These are phyloP conservation scores for Anas bahamensis DNA, from an alignment of 2,797 vertebrate genomes.

Conservation along the genomic window DNA sequence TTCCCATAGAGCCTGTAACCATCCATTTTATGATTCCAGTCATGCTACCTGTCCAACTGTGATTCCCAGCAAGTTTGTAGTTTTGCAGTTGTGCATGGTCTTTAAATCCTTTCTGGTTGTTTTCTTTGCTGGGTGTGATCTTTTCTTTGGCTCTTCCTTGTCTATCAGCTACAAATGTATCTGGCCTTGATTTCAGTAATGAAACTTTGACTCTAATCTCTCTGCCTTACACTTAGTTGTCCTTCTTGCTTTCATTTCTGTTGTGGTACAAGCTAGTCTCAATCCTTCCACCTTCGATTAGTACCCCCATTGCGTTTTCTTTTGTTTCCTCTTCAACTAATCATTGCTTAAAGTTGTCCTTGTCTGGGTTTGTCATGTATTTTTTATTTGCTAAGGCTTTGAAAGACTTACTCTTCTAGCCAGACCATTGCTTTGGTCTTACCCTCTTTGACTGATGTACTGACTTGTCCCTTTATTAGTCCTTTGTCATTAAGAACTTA, in stretches of 20 bases:
- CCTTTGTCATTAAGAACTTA: background rate
- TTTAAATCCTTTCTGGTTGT: background rate
- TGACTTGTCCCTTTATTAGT: background rate
- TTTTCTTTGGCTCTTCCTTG: background rate
- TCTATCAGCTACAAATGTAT: background rate
- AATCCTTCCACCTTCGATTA: background rate
- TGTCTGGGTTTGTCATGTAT: background rate
- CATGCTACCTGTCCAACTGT: background rate
- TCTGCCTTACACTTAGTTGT: background rate
- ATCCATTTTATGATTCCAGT: background rate
- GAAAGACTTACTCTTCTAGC: background rate
- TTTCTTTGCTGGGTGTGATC: background rate
- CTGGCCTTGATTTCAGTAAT: background rate
- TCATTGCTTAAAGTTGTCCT: background rate
- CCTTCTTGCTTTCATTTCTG: background rate
- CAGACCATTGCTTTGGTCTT: background rate
- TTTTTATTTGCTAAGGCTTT: background rate
- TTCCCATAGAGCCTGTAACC: background rate
- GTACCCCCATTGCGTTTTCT: background rate
- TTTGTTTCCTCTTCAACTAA: background rate
- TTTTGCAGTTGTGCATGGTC: background rate
- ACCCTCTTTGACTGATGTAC: background rate
- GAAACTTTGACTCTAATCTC: background rate
- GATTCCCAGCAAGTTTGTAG: background rate
- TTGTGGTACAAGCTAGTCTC: background rate